Evolutionary conservation across 2,888 invertebrate genomes (phyloP).

Genomic region (Plagodis pulveraria): DNA sequence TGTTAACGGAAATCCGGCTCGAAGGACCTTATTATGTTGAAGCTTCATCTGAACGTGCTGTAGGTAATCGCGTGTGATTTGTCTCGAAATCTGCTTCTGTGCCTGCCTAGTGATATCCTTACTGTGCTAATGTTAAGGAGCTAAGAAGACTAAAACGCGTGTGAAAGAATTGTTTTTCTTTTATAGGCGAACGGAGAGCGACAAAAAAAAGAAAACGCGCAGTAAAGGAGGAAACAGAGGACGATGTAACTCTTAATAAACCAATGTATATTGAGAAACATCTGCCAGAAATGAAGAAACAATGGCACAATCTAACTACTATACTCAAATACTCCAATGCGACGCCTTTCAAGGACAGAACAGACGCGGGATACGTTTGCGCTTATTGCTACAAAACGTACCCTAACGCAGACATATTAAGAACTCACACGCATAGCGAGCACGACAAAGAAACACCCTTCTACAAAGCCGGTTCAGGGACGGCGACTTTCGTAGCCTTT

Average conservation of each 20-base stretch:
- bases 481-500: slow-evolving; percentile 73
- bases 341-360: slow-evolving; percentile 67
- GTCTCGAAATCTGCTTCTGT: slow-evolving; percentile 2
- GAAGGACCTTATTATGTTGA: neutral
- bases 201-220: slow-evolving; percentile 67
- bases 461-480: slow-evolving; percentile 69
- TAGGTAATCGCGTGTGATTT: neutral
- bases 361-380: slow-evolving; percentile 75
- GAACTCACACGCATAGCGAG: slow-evolving; percentile 62
- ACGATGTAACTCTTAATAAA: slow-evolving; percentile 49
- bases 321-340: slow-evolving; percentile 72
- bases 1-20: neutral
- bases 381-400: slow-evolving; percentile 75
- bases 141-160: slow-evolving; percentile 56
- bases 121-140: slow-evolving; percentile 27
- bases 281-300: slow-evolving; percentile 63
- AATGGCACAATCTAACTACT: slow-evolving; percentile 75
- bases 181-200: slow-evolving; percentile 76
- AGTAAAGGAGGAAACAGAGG: slow-evolving; percentile 60
- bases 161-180: slow-evolving; percentile 78
- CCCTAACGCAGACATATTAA: slow-evolving; percentile 56
- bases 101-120: slow-evolving; percentile 2
- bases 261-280: slow-evolving; percentile 44
- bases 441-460: slow-evolving; percentile 70
- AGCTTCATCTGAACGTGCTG: neutral